phyloP scores from a whole-genome alignment of 2,888 invertebrate genomes.

The Eupithecia vulgata region DNA sequence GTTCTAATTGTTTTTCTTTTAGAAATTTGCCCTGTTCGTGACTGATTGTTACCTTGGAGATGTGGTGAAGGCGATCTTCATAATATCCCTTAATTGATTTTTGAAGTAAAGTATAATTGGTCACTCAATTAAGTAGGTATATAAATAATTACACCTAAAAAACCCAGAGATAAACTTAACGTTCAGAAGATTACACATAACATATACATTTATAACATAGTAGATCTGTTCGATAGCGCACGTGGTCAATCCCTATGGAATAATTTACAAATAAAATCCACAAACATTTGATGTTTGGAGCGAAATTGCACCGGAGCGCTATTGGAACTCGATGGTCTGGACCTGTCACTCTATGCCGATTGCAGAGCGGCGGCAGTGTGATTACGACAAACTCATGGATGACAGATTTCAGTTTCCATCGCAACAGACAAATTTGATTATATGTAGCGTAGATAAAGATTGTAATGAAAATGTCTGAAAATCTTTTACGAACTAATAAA shows the following conservation, averaged over 20 bases:
- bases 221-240: neutral
- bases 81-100: slow-evolving; percentile 28
- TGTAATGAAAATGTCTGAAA: too few relatives aligned
- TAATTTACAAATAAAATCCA: too few relatives aligned
- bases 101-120: slow-evolving; percentile 33
- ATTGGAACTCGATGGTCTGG: too few relatives aligned
- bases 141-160: slow-evolving; percentile 4
- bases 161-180: slow-evolving; percentile 27
- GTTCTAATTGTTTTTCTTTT: slow-evolving; percentile 17
- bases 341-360: too few relatives aligned
- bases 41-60: slow-evolving; percentile 31
- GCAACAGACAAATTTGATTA: too few relatives aligned
- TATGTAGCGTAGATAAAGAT: too few relatives aligned
- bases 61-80: slow-evolving; percentile 26
- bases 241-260: neutral
- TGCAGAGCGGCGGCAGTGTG: too few relatives aligned
- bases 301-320: too few relatives aligned
- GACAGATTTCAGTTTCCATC: too few relatives aligned
- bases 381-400: too few relatives aligned
- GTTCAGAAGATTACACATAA: slow-evolving; percentile 15
- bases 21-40: slow-evolving; percentile 29
- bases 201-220: neutral
- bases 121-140: slow-evolving; percentile 22
- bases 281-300: too few relatives aligned
- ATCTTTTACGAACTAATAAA: too few relatives aligned